phyloP scores from a whole-genome alignment of 2,797 vertebrate genomes.

The Clamator glandarius region DNA sequence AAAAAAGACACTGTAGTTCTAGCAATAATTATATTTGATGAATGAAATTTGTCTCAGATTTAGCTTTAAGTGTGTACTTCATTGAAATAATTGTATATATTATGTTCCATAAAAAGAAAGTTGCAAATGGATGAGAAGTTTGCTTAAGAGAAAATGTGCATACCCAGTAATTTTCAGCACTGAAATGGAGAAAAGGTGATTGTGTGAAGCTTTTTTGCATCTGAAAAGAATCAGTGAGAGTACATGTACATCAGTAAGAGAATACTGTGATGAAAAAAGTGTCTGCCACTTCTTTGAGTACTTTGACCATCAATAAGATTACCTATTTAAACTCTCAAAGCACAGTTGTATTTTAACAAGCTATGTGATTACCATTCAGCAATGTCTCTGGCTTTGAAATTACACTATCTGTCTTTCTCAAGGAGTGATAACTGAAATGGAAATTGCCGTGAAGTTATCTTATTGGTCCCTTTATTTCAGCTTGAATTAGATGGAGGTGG shows the following conservation, averaged over 20 bases:
- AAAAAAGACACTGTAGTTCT: not conserved
- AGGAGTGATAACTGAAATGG: not conserved
- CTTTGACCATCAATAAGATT: not conserved
- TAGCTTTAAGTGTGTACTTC: conserved; percentile 55
- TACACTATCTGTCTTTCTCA: not conserved
- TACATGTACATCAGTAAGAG: not conserved
- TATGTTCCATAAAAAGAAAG: conserved; percentile 62
- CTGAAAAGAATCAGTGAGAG: conserved; percentile 26
- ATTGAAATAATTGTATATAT: conserved; percentile 60
- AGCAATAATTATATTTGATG: conserved; percentile 60
- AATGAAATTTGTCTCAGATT: conserved; percentile 57
- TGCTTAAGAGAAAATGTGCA: conserved; percentile 38
- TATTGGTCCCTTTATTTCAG: not conserved
- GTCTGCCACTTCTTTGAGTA: not conserved
- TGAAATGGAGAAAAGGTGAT: conserved; percentile 14
- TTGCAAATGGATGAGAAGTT: conserved; percentile 40
- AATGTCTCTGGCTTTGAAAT: not conserved
- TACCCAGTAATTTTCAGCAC: conserved; percentile 23
- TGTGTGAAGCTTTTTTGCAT: conserved; percentile 32
- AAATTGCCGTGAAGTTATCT: not conserved
- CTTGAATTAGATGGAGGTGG: not conserved
- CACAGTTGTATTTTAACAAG: not conserved
- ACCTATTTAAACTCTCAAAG: not conserved
- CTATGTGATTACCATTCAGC: not conserved
- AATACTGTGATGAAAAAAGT: conserved; percentile 5